Evolutionary conservation across 2,797 vertebrate genomes (phyloP), one percentile per base, ranked within the genome.

Genomic region (Hirundo rustica): DNA sequence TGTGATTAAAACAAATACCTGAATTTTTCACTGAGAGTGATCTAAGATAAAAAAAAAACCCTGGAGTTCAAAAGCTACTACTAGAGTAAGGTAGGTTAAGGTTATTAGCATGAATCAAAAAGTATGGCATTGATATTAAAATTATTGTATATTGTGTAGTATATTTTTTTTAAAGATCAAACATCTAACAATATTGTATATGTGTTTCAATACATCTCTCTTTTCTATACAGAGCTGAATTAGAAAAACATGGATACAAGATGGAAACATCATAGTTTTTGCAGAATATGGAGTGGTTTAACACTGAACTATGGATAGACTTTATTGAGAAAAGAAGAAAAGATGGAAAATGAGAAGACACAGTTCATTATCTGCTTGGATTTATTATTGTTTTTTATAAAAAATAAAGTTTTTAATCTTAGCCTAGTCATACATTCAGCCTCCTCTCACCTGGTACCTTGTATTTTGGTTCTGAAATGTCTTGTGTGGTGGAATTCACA

Each of bases 191-290:
- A 4, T 66, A 17, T 67, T 66, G 15, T 83, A 7, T 82, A 9
- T n/a, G 7, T 64, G 12, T 88, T 89, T 84, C 74, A 89, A 96
- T 91, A 78, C 96, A 91, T 95, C 76, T 96, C 92, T 93, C 92
- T 96, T 94, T 96, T 97, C 93, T 95, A 55, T 91, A 53, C 97
- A 99, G 99, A 97, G 99, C 99, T 90, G 99, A 99, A 98, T 97
- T 99, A 96, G 99, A 99, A 98, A 99, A 99, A 97, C 99, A 99
- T 77, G 99, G 99, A 91, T 99, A 99, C 98, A 99, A 99, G 98
- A 99, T 99, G 99, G 99, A 99, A 98, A 99, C 99, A 1, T 99
- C 99, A 16, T 99, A 99, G 98, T 91, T 80, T 96, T 95, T 93
- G 86, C 60, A 66, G 94, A 92, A 86, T 15, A 51, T 75, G 82